Evolutionary conservation across 2,888 invertebrate species (phyloP).

Genomic region (Isoperla grammatica): DNA sequence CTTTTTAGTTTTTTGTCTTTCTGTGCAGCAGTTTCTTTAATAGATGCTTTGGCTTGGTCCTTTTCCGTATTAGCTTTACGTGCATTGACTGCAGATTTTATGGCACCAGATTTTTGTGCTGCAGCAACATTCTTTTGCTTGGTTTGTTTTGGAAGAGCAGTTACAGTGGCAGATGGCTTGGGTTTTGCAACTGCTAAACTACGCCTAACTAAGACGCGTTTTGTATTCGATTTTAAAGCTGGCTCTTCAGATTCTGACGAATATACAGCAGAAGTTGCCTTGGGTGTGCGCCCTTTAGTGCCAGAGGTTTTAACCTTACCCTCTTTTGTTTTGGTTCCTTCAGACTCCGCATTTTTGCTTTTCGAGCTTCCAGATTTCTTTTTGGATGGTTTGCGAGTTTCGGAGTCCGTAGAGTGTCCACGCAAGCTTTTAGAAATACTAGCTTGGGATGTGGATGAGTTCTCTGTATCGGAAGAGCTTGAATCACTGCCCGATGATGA

Average conservation of each 20-base stretch:
- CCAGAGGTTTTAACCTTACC: slow-evolving; percentile 30
- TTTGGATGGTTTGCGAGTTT: slow-evolving; percentile 32
- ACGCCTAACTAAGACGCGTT: slow-evolving; percentile 43
- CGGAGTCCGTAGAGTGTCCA: slow-evolving; percentile 33
- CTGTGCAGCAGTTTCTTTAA: slow-evolving; percentile 32
- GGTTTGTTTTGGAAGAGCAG: slow-evolving; percentile 49
- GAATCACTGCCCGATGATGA: slow-evolving; percentile 39
- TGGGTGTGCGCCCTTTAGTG: slow-evolving; percentile 33
- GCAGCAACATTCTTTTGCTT: slow-evolving; percentile 42
- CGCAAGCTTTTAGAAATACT: slow-evolving; percentile 34
- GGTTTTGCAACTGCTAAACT: slow-evolving; percentile 49
- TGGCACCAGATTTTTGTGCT: slow-evolving; percentile 35
- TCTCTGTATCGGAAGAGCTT: slow-evolving; percentile 38
- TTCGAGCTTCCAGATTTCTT: slow-evolving; percentile 30
- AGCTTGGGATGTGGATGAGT: slow-evolving; percentile 35
- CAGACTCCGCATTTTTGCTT: slow-evolving; percentile 32
- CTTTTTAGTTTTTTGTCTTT: slow-evolving; percentile 52
- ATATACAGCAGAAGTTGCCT: slow-evolving; percentile 46
- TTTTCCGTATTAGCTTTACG: not conserved
- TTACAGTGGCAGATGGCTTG: slow-evolving; percentile 55
- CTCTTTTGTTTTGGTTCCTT: slow-evolving; percentile 35
- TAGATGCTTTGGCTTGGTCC: slow-evolving; percentile 34
- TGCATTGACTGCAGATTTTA: slow-evolving; percentile 36
- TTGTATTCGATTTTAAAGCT: slow-evolving; percentile 40
- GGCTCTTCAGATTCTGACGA: slow-evolving; percentile 57